Conservation (phyloP, 2,113 vertebrate genomes). For the Dromiciops gliroides region DNA sequence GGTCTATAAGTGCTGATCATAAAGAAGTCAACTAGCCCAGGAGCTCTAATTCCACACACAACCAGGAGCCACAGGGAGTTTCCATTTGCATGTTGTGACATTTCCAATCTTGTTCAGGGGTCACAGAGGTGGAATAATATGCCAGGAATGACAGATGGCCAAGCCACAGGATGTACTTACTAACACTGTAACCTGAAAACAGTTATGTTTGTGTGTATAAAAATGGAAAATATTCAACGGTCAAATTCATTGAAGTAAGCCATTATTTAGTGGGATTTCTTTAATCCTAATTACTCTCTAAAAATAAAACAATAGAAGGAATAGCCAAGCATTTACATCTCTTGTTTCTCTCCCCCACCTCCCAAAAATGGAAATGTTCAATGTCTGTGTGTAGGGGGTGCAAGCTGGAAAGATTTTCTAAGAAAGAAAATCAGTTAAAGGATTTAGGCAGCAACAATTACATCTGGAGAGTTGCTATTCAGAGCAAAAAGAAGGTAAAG, state of each 20-base stretch:
- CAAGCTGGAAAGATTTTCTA: no score
- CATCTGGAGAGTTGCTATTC: neutral
- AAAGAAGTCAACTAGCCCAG: neutral
- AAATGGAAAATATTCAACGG: neutral
- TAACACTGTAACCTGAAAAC: neutral
- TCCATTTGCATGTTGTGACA: fast-evolving
- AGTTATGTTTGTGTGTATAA: fast-evolving
- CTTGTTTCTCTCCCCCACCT: neutral
- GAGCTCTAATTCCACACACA: neutral
- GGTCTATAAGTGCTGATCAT: neutral
- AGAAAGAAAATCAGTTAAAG: neutral
- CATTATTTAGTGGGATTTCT: neutral
- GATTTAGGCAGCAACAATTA: neutral
- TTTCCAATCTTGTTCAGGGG: neutral
- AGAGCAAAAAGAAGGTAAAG: neutral
- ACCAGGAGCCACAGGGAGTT: neutral
- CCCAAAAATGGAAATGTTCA: neutral
- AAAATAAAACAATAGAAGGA: neutral
- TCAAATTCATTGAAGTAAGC: neutral
- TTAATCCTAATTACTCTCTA: fast-evolving
- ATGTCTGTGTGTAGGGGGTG: no score
- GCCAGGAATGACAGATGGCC: neutral
- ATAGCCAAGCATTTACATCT: neutral
- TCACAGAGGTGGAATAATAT: neutral
- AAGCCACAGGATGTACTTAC: neutral